Conservation (phyloP, 2,888 invertebrate species). For the Dione juno region DNA sequence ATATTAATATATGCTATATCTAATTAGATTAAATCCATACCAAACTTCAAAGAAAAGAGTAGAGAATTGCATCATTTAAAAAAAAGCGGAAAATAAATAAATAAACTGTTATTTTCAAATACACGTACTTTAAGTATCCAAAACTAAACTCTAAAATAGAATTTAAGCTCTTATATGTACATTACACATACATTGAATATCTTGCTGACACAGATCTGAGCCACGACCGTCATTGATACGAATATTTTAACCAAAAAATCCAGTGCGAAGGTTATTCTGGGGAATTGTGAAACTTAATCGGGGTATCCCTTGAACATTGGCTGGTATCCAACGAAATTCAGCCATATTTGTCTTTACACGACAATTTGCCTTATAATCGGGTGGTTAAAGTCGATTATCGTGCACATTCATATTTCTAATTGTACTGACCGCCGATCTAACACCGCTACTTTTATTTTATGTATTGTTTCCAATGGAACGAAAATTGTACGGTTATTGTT, state of each 20-base stretch:
- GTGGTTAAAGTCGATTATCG: constrained; percentile 23
- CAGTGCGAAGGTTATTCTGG: constrained; percentile 41
- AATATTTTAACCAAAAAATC: constrained; percentile 43
- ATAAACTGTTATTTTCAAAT: no score
- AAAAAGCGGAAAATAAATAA: no score
- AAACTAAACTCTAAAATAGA: not conserved
- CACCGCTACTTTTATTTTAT: constrained; percentile 43
- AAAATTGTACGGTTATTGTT: constrained; percentile 38
- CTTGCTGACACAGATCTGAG: not conserved
- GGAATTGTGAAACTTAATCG: constrained; percentile 44
- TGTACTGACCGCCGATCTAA: constrained; percentile 36
- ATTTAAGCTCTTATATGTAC: no score
- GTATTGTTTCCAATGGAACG: constrained; percentile 40
- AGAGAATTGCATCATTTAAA: no score
- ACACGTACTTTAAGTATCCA: not conserved
- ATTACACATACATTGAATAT: not conserved
- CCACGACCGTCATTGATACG: constrained; percentile 11
- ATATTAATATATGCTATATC: no score
- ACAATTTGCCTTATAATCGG: constrained; percentile 25
- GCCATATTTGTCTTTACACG: constrained; percentile 6
- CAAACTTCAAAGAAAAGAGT: no score
- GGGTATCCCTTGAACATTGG: constrained; percentile 40
- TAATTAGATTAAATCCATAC: no score
- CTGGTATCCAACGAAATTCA: constrained; percentile 37
- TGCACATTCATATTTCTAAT: constrained; percentile 9